These are phyloP conservation scores for Myotis vivesi DNA, from an alignment of 2,797 vertebrate genomes.

Conservation along the genomic window DNA sequence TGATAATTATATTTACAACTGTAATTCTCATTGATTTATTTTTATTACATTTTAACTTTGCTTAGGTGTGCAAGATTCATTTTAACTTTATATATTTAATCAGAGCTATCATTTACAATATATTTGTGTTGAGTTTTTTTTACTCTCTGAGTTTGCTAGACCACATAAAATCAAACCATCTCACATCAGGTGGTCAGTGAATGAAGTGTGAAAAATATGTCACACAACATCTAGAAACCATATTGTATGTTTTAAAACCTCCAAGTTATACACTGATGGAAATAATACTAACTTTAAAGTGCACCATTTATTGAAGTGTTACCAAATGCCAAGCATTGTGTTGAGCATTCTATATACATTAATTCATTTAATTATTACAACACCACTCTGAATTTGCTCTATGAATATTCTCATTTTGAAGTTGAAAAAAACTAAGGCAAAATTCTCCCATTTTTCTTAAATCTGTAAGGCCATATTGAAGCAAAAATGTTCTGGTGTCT, in stretches of 20 bases:
- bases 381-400: not conserved
- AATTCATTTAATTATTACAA: not conserved
- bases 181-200: not conserved
- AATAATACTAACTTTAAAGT: not conserved
- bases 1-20: not conserved
- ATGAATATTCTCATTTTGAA: not conserved
- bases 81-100: slow-evolving; percentile 4
- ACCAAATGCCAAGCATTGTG: not conserved
- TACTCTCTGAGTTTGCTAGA: not conserved
- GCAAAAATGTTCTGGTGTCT: not conserved
- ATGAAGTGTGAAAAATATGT: not conserved
- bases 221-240: not conserved
- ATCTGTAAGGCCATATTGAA: not conserved
- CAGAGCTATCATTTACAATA: not conserved
- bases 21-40: not conserved
- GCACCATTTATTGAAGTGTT: not conserved
- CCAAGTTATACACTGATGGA: not conserved
- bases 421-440: not conserved
- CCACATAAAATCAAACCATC: not conserved
- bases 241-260: not conserved
- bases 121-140: not conserved
- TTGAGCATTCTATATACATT: not conserved
- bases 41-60: not conserved
- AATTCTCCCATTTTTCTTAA: not conserved
- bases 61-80: not conserved